Evolutionary conservation across 2,888 invertebrate species (phyloP), one percentile per base, ranked within the genome.

Genomic region (Drosophila fulvimacula): DNA sequence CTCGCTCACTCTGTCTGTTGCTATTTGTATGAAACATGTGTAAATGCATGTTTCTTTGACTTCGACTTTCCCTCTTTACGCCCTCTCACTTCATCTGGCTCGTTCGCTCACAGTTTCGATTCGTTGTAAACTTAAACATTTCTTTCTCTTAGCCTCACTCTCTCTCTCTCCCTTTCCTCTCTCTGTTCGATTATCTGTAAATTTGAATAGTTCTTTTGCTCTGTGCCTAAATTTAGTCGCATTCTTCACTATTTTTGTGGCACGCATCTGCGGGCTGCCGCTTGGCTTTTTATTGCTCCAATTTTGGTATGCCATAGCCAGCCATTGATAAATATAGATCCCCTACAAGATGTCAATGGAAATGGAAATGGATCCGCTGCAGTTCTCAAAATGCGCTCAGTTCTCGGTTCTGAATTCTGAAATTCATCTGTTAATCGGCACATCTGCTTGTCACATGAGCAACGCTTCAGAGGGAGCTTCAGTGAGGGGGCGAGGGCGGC

Each of bases 351-450:
- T 69, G 72, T 81, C 79, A 79, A 78, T 79, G 80, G 52, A 53
- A 56, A 53, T 72, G 55, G 55, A 46, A 60, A 41, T 66, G 67
- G n/a, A 56, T 38, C 56, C 66, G 59, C 48, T 36, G 49, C 24
- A 41, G 42, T 46, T 46, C 46, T 36, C 52, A 36, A 27, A 36
- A 27, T 48, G 21, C 36, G n/a, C 24, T 36, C 51, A 36, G 32
- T 3, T 36, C 51, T 36, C 36, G n/a, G 36, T 30, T 38, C 34
- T 38, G 27, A 27, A 7, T 7, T 30, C 34, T 38, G 39, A 84
- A 88, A 87, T 68, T 76, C 88, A 89, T 88, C 86, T 88, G 88
- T 88, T 89, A 80, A 89, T 87, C 85, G 82, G 75, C 85, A 82
- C 85, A 86, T 86, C 88, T 86, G 85, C 59, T 82, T 89, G 85